Evolutionary conservation across 2,888 invertebrate genomes (phyloP), one percentile per base, ranked within the genome.

Genomic region (Linnaemya vulpina): DNA sequence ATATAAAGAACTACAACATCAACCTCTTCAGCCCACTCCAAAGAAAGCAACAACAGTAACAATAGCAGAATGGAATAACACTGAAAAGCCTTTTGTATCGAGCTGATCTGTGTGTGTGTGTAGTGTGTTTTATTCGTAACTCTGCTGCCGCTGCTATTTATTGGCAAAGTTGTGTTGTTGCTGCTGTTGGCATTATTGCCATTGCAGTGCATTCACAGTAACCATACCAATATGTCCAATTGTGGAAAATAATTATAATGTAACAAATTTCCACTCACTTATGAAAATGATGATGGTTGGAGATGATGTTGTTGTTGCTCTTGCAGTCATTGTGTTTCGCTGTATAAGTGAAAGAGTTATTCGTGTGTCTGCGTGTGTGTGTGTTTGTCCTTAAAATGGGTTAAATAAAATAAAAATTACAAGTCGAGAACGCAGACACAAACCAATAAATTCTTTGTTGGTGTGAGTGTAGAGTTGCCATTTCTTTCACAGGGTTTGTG

Each of bases 211-310:
- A 81, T 85, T 85, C 78, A 78, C 70, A 82, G 85, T 85, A 89
- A 89, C 91, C 92, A 91, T 92, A 92, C 91, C 92, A 92, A 92
- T 92, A 92, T 92, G 92, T 92, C 92, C 91, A 92, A 92, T 92
- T 92, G 92, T 92, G 92, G 92, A 92, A 92, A 92, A 92, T 92
- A 92, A 92, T 92, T 92, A 92, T 91, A 92, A 91, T 92, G 91
- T 91, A 92, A 91, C 92, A 92, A 92, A 92, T 92, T 92, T 92
- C 91, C 90, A 90, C 90, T 91, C 90, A 90, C 90, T 86, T 87
- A 88, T 86, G 86, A 87, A 79, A 87, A 84, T 84, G 83, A 83
- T 87, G 84, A 80, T 80, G 67, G 58, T 65, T 82, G 62, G 46
- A 68, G 82, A 35, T 84, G 73, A 67, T 81, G 77, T 40, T 81